Evolutionary conservation across 2,888 invertebrate species (phyloP), one percentile per base, ranked within the genome.

Genomic region (Leucania comma): DNA sequence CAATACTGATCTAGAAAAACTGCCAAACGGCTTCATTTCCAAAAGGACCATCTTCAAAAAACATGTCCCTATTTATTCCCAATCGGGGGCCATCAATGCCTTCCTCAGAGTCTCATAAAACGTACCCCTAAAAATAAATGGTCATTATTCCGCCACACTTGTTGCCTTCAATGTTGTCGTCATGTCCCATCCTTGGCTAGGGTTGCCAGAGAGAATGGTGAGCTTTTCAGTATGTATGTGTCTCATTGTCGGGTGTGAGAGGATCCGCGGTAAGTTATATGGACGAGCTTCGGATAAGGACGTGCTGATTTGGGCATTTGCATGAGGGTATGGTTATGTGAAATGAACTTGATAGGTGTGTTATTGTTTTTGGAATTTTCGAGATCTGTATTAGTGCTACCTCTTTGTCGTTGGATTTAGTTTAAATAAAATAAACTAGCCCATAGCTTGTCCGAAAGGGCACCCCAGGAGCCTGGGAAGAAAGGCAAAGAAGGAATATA

Each of bases 91-190:
- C 60, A 80, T 81, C 78, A 80, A 83, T 81, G 69, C 69, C 69
- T 79, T 81, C 65, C 81, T 78, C 76, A 32, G 80, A 75, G 71
- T 64, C 71, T 80, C 86, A 76, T 85, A 85, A 85, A 84, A 67
- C 71, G 77, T 76, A 71, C 62, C 81, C 84, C 85, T 84, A 81
- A 85, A 85, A 85, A 83, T 86, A 86, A 85, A 86, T 85, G 85
- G 78, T 82, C 85, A 85, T 85, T 86, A 85, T 86, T 86, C 81
- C 78, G 78, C 61, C 77, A 85, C 85, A 85, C 85, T 85, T 85
- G 85, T 85, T 85, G 86, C 85, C 85, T 75, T 75, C 78, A 80
- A 84, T 82, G 83, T 82, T 84, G 86, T 86, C 84, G 84, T 85
- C 82, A 82, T 74, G 74, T 81, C 75, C 76, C 81, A 69, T 75